phyloP scores from a whole-genome alignment of 2,113 vertebrate genomes.

The Perccottus glenii region DNA sequence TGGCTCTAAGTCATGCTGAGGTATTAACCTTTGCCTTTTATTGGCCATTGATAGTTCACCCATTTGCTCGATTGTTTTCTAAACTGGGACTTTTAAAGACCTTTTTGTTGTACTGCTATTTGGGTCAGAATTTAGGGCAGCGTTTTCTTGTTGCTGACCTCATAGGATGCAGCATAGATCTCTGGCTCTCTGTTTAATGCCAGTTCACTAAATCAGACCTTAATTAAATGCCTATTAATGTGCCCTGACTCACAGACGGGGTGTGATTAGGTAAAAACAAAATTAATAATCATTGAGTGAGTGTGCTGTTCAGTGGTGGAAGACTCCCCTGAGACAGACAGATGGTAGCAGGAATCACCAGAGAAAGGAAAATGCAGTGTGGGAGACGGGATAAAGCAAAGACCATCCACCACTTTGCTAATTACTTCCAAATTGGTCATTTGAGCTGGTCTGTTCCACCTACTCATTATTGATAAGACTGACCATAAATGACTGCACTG shows the following conservation, averaged over 20 bases:
- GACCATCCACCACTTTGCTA: conserved; percentile 69
- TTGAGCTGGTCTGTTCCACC: conserved; percentile 71
- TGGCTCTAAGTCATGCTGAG: conserved; percentile 67
- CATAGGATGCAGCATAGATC: conserved; percentile 38
- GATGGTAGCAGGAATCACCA: conserved; percentile 70
- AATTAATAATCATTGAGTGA: conserved; percentile 78
- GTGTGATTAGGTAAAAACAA: conserved; percentile 78
- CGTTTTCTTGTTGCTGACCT: conserved; percentile 36
- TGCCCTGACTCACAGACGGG: conserved; percentile 53
- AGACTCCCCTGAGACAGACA: conserved; percentile 66
- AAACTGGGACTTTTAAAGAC: conserved; percentile 54
- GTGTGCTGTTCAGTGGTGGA: conserved; percentile 46
- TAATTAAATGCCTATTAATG: conserved; percentile 83
- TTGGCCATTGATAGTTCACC: conserved; percentile 68
- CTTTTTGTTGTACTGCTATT: conserved; percentile 48
- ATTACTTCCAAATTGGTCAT: conserved; percentile 79
- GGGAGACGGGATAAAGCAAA: conserved; percentile 60
- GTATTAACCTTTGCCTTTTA: conserved; percentile 85
- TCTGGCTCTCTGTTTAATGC: conserved; percentile 21
- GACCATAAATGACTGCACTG: conserved; percentile 42
- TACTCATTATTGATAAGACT: conserved; percentile 74
- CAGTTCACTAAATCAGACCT: conserved; percentile 62
- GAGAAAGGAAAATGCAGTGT: conserved; percentile 48
- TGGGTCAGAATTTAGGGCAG: conserved; percentile 25
- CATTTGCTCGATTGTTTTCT: conserved; percentile 69